A percentile compares a stretch with the other conserved stretches of the same genome.
Evolutionary conservation across 2,888 invertebrate species (phyloP).

Genomic region (Girardia tigrina): DNA sequence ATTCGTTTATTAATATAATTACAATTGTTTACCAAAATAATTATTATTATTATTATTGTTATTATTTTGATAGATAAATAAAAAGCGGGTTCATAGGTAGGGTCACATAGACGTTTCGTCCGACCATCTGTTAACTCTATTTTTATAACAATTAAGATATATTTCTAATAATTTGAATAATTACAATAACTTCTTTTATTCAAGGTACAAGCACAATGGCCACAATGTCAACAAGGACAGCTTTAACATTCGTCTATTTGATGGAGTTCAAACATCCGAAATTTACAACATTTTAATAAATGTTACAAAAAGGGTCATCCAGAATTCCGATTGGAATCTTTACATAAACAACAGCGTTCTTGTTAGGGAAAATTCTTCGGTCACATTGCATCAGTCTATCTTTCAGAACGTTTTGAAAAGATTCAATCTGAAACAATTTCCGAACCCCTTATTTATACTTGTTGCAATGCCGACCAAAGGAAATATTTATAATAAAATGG

Average conservation of each 20-base stretch:
- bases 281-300: not conserved
- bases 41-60: too few species aligned
- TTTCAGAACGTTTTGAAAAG: not conserved
- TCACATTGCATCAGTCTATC: slow-evolving; percentile 6
- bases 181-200: too few species aligned
- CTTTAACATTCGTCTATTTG: slow-evolving; percentile 24
- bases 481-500: not conserved
- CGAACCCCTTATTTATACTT: slow-evolving; percentile 15
- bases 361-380: slow-evolving; percentile 28
- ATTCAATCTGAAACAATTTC: not conserved
- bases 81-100: too few species aligned
- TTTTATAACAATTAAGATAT: too few species aligned
- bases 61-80: too few species aligned
- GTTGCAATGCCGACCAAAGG: not conserved
- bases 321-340: slow-evolving; percentile 7
- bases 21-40: too few species aligned
- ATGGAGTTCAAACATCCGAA: slow-evolving; percentile 1
- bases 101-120: too few species aligned
- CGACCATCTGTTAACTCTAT: too few species aligned
- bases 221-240: slow-evolving; percentile 24
- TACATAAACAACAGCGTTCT: slow-evolving; percentile 28
- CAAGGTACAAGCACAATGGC: slow-evolving; percentile 30
- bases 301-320: not conserved
- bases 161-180: too few species aligned
- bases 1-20: too few species aligned